Base-by-base conservation (phyloP, 92 coral and sea anemone genomes). In the Isaurus tuberculatus region DNA sequence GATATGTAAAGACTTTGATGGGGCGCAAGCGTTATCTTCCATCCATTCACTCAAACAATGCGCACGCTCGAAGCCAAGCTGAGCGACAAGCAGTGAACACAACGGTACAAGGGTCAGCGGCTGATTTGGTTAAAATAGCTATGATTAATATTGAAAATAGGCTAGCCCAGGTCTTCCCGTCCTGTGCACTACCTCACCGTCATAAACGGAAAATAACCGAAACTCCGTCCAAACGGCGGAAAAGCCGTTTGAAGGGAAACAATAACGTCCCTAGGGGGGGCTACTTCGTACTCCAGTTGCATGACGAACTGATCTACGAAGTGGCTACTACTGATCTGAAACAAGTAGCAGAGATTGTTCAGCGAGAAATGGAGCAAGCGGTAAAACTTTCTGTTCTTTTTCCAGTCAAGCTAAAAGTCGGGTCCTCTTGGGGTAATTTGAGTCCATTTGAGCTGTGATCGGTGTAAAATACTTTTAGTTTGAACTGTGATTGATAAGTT, bases 41-140 rank as follows among this genome's bases (percentile, higher is more conserved):
- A 60, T 89, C 92, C 64, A 93, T 97, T 65, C 93, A 91, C 57
- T 91, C 97, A 68, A 70, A 93, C 19, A 94, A 92, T 67, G 80
- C 87, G 37, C 93, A 91, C 75, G 98, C 99, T 79, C 92, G 93
- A 32, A 83, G 94, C 70, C 99, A 97, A 58, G 99, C 99, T 16
- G 95, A 95, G 64, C 86, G 99, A 16, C 99, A 97, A 66, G 99
- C 99, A 2, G 99, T 97, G 63, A 97, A 97, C 83, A 97, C 99
- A 43, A 97, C 98, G 8, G 94, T 97, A 15, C 99, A 97, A 89
- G 98, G 99, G 79, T 97, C 99, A 75, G 99, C 99, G 81, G 98
- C 99, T 49, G 99, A 97, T 80, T 78, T 97, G 46, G 99, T 97
- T 4, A 97, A 97, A 40, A 86, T 86, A 66, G 99, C 99, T 70